Evolutionary conservation across 2,797 vertebrate genomes (phyloP), one percentile per base, ranked within the genome.

Genomic region (Smutsia gigantea): DNA sequence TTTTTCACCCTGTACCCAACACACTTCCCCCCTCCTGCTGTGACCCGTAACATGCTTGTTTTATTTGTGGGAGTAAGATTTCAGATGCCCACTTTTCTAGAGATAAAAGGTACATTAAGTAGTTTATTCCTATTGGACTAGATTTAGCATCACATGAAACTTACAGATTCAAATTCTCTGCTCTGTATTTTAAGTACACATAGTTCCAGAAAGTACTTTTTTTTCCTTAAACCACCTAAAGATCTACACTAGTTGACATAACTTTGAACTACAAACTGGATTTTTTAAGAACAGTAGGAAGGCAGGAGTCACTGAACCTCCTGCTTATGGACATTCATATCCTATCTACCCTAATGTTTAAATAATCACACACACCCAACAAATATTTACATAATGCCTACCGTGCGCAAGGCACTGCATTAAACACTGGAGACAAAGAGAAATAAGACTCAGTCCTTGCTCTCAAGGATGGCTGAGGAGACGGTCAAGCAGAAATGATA

Each of bases 311-410:
- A 49, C 63, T 64, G 81, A 63, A 42, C 69, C 87, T 92, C 59
- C 75, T n/a, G 46, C 75, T 55, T 77, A 49, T 8, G 34, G 42
- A 27, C 74, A 55, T 88, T 87, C 49, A 34, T 29, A 66, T 37
- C 74, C 12, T 59, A 21, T 68, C 29, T 75, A 46, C 87, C 72
- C 78, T 88, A 92, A 79, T 92, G 86, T 95, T 94, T 90, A 94
- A 13, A 88, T 21, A 90, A 81, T 63, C 66, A 72, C 25, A 94
- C 25, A 94, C 31, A 82, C 34, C 72, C 88, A 88, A 64, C 64
- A 95, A 96, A 94, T 90, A 94, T 93, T 98, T 87, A 96, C 9
- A 34, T 2, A 68, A 13, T 15, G 2, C 86, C 83, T 77, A 27
- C 21, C 0, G n/a, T 86, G 86, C 0, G 14, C 74, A 91, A 87